Evolutionary conservation across 2,888 invertebrate species (phyloP).

Genomic region (Eugnorisma glareosa): DNA sequence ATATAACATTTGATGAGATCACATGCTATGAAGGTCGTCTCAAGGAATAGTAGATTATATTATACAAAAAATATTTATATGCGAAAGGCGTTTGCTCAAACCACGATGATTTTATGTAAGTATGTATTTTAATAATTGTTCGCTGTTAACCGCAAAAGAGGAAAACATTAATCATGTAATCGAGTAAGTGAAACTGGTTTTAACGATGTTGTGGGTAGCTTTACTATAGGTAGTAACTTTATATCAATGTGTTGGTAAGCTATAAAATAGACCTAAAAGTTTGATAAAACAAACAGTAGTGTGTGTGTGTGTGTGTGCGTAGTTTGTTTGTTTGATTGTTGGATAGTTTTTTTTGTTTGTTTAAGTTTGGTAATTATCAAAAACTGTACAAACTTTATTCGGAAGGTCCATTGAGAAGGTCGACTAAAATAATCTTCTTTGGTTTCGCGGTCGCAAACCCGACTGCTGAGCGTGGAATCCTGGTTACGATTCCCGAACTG

Average conservation of each 20-base stretch:
- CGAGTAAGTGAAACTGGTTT: constrained; percentile 3
- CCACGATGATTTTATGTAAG: neutral
- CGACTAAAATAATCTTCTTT: no score
- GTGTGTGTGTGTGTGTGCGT: no score
- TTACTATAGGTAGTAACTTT: neutral
- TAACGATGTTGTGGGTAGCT: neutral
- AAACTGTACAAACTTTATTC: no score
- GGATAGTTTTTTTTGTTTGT: no score
- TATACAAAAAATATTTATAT: neutral
- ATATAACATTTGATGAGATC: constrained; percentile 37
- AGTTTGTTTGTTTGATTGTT: no score
- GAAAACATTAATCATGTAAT: constrained; percentile 16
- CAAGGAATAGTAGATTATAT: neutral
- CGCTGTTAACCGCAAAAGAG: constrained; percentile 1
- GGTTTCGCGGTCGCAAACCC: neutral
- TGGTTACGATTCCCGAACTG: neutral
- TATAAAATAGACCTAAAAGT: neutral
- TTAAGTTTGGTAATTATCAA: no score
- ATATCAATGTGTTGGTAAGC: neutral
- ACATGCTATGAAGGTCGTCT: constrained; percentile 13
- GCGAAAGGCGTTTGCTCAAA: neutral
- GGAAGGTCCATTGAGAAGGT: no score
- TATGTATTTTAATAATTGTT: neutral
- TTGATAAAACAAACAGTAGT: no score
- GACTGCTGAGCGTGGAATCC: neutral